Percentiles rank a stretch among this genome's conserved stretches.
Evolutionary conservation across 2,797 vertebrate species (phyloP).

Genomic region (Eospalax fontanierii): DNA sequence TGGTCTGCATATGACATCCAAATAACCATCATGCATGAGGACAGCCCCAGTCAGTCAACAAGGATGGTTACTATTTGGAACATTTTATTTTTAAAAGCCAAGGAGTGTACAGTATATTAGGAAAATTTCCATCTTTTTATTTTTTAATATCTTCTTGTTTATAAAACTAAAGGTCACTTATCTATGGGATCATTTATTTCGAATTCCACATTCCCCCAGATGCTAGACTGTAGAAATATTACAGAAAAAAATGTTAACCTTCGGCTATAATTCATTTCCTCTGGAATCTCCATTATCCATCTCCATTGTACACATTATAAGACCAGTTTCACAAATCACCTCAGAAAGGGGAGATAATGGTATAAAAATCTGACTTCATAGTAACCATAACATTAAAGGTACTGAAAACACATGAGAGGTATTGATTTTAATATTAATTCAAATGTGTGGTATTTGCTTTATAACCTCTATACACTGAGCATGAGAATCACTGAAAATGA

Average conservation of each 20-base stretch:
- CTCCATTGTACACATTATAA: not conserved
- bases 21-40: not conserved
- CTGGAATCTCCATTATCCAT: not conserved
- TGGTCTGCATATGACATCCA: not conserved
- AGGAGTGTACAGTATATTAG: not conserved
- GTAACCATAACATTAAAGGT: constrained; percentile 25
- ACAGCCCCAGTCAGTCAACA: not conserved
- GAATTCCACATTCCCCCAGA: constrained; percentile 27
- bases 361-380: not conserved
- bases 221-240: not conserved
- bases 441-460: not conserved
- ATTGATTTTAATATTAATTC: constrained; percentile 41
- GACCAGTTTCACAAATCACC: constrained; percentile 12
- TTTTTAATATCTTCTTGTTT: constrained; percentile 53
- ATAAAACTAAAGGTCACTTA: constrained; percentile 26
- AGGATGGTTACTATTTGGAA: not conserved
- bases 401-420: not conserved
- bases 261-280: constrained; percentile 37
- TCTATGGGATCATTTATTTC: constrained; percentile 22
- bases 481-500: not conserved
- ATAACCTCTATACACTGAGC: not conserved
- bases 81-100: constrained; percentile 27
- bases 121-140: not conserved
- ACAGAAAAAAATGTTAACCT: constrained; percentile 51
- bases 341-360: not conserved